These are phyloP conservation scores for Aptenodytes forsteri DNA, from an alignment of 2,113 vertebrate genomes.

Conservation along the genomic window DNA sequence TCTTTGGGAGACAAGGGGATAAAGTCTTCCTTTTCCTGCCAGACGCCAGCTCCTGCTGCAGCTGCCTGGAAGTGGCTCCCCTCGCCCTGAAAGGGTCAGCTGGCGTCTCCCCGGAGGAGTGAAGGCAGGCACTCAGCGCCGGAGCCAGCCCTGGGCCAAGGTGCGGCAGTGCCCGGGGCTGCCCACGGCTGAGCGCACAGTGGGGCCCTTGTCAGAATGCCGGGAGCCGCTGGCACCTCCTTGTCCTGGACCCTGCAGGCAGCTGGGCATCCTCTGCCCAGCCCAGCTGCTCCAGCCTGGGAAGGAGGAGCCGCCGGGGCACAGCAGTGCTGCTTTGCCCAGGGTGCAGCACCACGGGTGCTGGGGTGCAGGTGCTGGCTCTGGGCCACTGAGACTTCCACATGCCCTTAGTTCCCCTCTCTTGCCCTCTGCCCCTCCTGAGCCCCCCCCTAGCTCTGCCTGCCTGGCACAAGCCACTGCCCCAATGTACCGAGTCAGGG, in stretches of 20 bases:
- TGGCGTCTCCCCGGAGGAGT: neutral
- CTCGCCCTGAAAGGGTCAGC: neutral
- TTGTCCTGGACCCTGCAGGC: neutral
- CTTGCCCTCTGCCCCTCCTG: neutral
- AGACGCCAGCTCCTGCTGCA: neutral
- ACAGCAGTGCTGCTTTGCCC: neutral
- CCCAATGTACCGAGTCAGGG: neutral
- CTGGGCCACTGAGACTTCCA: neutral
- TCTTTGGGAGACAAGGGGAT: neutral
- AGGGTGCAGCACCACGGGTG: neutral
- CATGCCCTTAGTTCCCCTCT: neutral
- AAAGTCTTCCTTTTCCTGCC: slow-evolving; percentile 13
- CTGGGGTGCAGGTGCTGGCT: neutral
- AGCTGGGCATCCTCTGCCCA: neutral
- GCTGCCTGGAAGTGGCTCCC: neutral
- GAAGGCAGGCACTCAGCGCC: neutral
- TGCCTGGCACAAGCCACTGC: neutral
- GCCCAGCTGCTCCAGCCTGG: neutral
- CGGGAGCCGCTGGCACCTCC: neutral
- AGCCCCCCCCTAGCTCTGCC: neutral
- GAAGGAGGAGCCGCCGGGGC: neutral
- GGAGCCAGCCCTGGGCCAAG: neutral
- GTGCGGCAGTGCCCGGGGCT: neutral
- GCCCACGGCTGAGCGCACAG: neutral
- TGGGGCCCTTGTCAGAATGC: neutral